Base-by-base conservation (phyloP, 1,140 invertebrate species). In the Rhyacophila brunnea region DNA sequence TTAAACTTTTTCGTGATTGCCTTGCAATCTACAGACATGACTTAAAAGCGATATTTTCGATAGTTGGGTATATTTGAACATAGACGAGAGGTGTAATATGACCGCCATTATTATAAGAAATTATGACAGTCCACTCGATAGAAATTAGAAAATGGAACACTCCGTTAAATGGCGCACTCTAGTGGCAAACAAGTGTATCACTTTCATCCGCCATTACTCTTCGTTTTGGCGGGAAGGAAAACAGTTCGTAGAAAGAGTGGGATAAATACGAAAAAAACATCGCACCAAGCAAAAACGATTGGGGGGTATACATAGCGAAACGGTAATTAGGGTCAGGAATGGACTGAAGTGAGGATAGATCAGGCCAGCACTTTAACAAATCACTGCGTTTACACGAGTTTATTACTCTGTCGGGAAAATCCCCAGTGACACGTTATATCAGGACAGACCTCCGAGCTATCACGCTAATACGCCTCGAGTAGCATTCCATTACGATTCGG, bases 301-400 rank as follows among this genome's bases (percentile, higher is more conserved):
- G 38, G n/a, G 5, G 38, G 11, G n/a, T 13, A 15, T 40, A 40
- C 11, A 7, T 35, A 40, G 38, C n/a, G 38, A 4, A 40, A 15
- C 38, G 38, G 15, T 53, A 60, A 60, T 60, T 60, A 60, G 23
- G 42, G 48, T 49, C 48, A 52, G 6, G 35, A 38, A 38, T 17
- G 46, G 46, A 48, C 10, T 20, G 2, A 15, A 14, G 46, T 40
- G 42, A 19, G 46, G 40, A 56, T 56, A 45, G 40, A 57, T 57
- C 60, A 53, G 42, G 23, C 47, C 45, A 42, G 54, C 60, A 62
- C 60, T 62, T 58, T 50, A 58, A 58, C 60, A 58, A 58, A 62
- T 62, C 55, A 62, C 60, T 58, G 48, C 44, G 44, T 54, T 58
- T 52, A 58, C 49, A 15, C 51, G 44, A 58, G 44, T 62, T 54